Conservation (phyloP, 2,113 vertebrate species). For the Mungos mungo region DNA sequence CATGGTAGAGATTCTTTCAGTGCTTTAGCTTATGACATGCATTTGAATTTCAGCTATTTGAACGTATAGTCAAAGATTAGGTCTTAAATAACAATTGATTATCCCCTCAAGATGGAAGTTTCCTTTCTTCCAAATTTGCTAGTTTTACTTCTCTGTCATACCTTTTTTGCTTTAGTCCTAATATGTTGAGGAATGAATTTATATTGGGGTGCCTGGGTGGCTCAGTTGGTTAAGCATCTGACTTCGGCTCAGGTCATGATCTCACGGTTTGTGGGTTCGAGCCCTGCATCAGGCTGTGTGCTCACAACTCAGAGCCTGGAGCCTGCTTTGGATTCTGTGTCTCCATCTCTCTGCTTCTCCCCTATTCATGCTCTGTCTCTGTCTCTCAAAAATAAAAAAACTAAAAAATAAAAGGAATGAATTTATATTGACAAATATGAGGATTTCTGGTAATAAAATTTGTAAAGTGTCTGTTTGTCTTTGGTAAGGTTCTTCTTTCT, state of each 20-base stretch:
- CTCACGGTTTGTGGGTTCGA: too few relatives aligned
- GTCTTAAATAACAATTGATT: slow-evolving; percentile 18
- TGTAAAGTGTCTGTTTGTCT: slow-evolving; percentile 41
- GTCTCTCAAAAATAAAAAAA: too few relatives aligned
- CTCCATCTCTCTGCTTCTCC: too few relatives aligned
- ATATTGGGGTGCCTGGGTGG: not conserved
- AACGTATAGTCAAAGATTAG: not conserved
- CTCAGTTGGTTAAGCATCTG: too few relatives aligned
- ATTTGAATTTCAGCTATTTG: slow-evolving; percentile 31
- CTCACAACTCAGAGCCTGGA: too few relatives aligned
- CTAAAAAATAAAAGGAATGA: not conserved
- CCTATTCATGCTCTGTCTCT: too few relatives aligned
- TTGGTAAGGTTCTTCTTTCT: not conserved
- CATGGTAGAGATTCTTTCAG: not conserved
- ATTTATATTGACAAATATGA: slow-evolving; percentile 20
- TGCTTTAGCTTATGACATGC: slow-evolving; percentile 10
- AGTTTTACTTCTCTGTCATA: slow-evolving; percentile 29
- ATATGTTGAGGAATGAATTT: slow-evolving; percentile 26
- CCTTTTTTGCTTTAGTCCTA: not conserved
- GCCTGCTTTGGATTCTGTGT: too few relatives aligned
- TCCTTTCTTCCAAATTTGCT: slow-evolving; percentile 41
- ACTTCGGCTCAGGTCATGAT: too few relatives aligned
- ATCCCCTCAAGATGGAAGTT: not conserved
- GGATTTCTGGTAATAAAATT: slow-evolving; percentile 29
- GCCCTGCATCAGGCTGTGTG: too few relatives aligned